These are phyloP conservation scores for Schizothorax lantsangensis DNA, from an alignment of 2,797 vertebrate genomes.

Conservation along the genomic window DNA sequence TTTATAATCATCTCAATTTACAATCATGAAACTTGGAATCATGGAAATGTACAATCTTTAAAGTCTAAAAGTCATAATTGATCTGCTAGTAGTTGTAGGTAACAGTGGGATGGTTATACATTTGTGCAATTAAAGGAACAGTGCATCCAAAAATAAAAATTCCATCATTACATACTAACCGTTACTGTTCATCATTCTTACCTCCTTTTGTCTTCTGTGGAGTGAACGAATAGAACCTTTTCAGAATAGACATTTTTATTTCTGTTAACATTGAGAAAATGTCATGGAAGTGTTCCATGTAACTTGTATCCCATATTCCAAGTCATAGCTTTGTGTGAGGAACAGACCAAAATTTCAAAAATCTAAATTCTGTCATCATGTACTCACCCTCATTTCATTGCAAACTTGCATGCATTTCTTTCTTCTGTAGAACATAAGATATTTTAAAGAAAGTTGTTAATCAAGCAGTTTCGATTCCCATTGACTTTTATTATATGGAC, in stretches of 20 bases:
- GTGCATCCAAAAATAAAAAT: background rate
- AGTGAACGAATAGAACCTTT: background rate
- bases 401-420: background rate
- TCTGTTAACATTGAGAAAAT: background rate
- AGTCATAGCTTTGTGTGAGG: background rate
- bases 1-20: background rate
- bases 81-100: background rate
- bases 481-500: background rate
- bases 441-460: background rate
- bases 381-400: background rate
- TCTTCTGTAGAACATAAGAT: background rate
- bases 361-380: background rate
- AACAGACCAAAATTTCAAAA: background rate
- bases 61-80: background rate
- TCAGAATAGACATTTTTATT: no score
- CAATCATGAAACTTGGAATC: background rate
- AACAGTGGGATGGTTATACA: background rate
- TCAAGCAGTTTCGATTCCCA: background rate
- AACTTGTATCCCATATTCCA: background rate
- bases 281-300: background rate
- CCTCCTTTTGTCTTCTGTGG: background rate
- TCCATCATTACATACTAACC: background rate
- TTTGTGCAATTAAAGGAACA: background rate
- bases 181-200: background rate
- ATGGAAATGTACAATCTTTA: background rate